phyloP scores from a whole-genome alignment of 2,113 vertebrate genomes.

The Cavia aperea region DNA sequence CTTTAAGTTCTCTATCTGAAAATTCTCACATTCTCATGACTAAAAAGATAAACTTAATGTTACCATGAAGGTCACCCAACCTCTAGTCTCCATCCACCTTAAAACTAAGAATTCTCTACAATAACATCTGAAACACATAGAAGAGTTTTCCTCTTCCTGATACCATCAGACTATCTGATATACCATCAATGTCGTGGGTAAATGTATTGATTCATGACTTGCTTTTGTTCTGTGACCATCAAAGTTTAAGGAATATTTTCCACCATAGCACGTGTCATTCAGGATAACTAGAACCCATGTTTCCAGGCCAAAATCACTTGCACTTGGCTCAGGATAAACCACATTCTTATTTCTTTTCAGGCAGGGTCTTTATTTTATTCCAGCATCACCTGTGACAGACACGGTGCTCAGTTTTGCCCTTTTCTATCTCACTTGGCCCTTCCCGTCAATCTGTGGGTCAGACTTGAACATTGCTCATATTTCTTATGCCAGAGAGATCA shows the following conservation, averaged over 20 bases:
- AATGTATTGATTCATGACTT: not conserved
- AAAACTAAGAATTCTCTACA: not conserved
- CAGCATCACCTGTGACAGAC: not conserved
- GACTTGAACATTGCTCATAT: not conserved
- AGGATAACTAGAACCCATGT: not conserved
- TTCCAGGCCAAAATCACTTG: too few species aligned
- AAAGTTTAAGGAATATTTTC: not conserved
- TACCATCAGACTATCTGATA: rapidly evolving
- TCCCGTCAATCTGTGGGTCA: not conserved
- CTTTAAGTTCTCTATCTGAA: not conserved
- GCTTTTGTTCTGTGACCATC: not conserved
- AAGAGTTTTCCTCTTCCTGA: not conserved
- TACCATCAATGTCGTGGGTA: not conserved
- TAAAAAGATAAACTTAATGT: not conserved
- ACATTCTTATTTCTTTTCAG: not conserved
- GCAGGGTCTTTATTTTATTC: not conserved
- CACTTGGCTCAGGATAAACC: not conserved
- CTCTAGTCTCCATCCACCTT: not conserved
- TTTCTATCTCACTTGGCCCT: not conserved
- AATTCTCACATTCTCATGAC: not conserved
- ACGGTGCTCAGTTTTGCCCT: not conserved
- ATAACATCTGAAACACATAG: not conserved
- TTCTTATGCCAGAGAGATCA: not conserved
- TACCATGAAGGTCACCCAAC: not conserved
- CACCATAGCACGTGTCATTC: too few species aligned